Conservation (phyloP, 2,113 vertebrate genomes). For the Muntiacus muntjak region DNA sequence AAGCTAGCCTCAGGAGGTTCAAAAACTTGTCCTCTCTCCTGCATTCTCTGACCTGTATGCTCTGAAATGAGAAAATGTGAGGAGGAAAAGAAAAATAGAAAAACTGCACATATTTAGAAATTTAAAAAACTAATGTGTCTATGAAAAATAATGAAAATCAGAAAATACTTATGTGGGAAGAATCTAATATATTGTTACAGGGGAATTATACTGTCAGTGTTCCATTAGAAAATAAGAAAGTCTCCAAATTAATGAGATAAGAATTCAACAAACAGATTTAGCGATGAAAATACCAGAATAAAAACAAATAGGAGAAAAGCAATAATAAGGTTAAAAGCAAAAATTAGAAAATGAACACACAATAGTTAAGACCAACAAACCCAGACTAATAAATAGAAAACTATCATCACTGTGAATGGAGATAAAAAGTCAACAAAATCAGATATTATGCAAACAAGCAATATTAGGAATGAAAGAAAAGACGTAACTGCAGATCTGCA, state of each 20-base stretch:
- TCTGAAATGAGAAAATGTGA: background rate
- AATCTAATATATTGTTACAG: background rate
- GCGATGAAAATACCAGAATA: background rate
- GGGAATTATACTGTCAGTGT: background rate
- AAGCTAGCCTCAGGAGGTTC: background rate
- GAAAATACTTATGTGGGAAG: background rate
- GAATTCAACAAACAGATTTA: background rate
- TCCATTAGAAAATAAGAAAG: conserved; percentile 1
- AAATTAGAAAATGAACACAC: background rate
- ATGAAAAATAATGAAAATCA: background rate
- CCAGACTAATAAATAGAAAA: background rate
- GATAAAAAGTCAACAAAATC: background rate
- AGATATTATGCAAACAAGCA: background rate
- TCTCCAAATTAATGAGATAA: background rate
- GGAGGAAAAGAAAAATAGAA: background rate
- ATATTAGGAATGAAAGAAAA: conserved; percentile 14
- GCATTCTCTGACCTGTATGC: background rate
- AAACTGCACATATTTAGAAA: background rate
- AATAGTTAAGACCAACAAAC: background rate
- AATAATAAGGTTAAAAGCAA: conserved; percentile 1
- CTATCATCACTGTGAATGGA: background rate
- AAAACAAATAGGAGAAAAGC: background rate
- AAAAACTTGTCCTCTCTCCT: background rate
- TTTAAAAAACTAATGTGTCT: background rate
- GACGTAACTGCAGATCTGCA: background rate